Evolutionary conservation across 1,140 invertebrate genomes (phyloP), one percentile per base, ranked within the genome.

Genomic region (Tetramorium simillimum): DNA sequence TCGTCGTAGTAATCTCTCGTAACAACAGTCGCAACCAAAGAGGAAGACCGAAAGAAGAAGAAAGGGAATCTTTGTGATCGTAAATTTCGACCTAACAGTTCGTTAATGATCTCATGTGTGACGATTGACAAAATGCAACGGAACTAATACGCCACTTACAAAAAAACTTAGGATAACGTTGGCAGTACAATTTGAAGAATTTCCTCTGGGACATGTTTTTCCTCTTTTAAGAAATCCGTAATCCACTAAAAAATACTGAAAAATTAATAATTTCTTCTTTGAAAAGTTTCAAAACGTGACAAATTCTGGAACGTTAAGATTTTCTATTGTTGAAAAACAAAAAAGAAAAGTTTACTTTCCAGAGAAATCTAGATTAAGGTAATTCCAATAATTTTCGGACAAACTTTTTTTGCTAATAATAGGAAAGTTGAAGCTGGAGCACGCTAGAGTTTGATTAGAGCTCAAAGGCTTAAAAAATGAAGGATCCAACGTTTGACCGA

Each of bases 41-140:
- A 33, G 4, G 33, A 4, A 33, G 65, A 28, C 60, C 33, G 33
- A 1, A 5, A 72, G 21, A 58, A 62, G 16, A 58, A 37, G 18
- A 58, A 65, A 62, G 58, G 72, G 73, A 89, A 76, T 62, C 28
- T 62, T 53, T 12, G 69, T 49, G 16, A 51, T 56, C 86, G 78
- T 92, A 91, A 92, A 92, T 92, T 53, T 77, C 69, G 37, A 21
- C 63, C 63, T 53, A 51, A 21, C 43, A 53, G 14, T 51, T 21
- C 73, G 77, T 85, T 92, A 92, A 92, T 92, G 91, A 67, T 67
- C 14, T 62, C 18, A 81, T 40, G 51, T 56, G 60, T 56, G 58
- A 67, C 77, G 56, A 53, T 58, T 40, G 60, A 76, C 86, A 80
- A 85, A 87, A 62, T 49, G 49, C 10, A 37, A 67, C 51, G 51